phyloP scores from a whole-genome alignment of 2,888 invertebrate species.

The Chesias legatella region DNA sequence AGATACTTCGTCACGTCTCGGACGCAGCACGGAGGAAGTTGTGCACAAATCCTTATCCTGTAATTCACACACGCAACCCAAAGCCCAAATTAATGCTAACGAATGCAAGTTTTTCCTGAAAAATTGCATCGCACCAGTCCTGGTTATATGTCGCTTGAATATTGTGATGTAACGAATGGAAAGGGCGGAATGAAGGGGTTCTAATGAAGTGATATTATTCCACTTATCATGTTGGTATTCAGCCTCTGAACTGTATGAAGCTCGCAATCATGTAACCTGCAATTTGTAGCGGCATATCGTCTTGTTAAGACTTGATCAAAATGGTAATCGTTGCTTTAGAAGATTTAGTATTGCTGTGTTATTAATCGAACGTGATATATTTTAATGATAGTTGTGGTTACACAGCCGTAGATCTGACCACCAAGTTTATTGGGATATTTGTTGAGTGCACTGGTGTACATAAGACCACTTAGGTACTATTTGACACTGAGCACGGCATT shows the following conservation, averaged over 20 bases:
- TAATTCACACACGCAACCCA: slow-evolving; percentile 23
- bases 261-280: neutral
- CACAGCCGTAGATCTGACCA: no score
- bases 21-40: neutral
- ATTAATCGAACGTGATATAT: no score
- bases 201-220: slow-evolving; percentile 2
- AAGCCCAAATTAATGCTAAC: slow-evolving; percentile 35
- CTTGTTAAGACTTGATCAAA: neutral
- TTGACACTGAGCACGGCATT: no score
- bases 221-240: neutral
- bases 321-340: no score
- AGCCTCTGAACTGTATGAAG: neutral
- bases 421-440: no score
- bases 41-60: slow-evolving; percentile 9
- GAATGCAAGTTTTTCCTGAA: slow-evolving; percentile 31
- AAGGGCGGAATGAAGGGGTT: slow-evolving; percentile 8
- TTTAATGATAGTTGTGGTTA: no score
- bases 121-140: slow-evolving; percentile 23
- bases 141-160: slow-evolving; percentile 4
- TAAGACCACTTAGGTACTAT: no score
- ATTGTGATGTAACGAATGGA: slow-evolving; percentile 1
- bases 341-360: no score
- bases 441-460: no score
- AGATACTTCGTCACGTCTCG: no score
- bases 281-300: neutral